Evolutionary conservation across 2,888 invertebrate genomes (phyloP).

Genomic region (Pycnomerus fuliginosus): DNA sequence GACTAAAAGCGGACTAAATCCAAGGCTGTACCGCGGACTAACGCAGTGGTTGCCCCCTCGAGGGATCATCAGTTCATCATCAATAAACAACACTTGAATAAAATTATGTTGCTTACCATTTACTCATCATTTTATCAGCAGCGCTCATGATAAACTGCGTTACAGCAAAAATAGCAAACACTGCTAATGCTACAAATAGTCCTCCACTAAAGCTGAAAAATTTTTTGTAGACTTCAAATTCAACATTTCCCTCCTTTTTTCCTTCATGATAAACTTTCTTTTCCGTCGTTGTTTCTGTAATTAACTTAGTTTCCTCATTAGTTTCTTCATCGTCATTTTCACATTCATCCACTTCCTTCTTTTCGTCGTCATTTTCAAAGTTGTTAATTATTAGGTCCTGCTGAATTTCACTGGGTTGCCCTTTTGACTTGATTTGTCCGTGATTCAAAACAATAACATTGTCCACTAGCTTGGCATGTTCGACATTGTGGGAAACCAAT

Average conservation of each 20-base stretch:
- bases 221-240: constrained; percentile 36
- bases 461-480: constrained; percentile 26
- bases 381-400: constrained; percentile 31
- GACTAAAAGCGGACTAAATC: too few relatives aligned
- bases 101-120: constrained; percentile 35
- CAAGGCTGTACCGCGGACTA: too few relatives aligned
- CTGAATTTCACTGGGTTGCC: constrained; percentile 31
- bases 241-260: constrained; percentile 39
- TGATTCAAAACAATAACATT: constrained; percentile 32
- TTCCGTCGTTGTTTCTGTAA: constrained; percentile 2
- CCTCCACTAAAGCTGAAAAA: constrained; percentile 43
- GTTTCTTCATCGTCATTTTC: constrained; percentile 23
- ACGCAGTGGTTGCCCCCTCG: too few relatives aligned
- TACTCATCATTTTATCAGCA: constrained; percentile 38
- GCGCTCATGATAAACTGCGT: constrained; percentile 34
- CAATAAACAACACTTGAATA: constrained; percentile 46
- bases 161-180: constrained; percentile 32
- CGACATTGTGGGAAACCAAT: constrained; percentile 30
- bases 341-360: constrained; percentile 4
- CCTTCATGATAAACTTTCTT: constrained; percentile 37
- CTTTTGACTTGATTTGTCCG: constrained; percentile 32
- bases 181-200: constrained; percentile 32
- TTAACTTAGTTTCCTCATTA: constrained; percentile 19
- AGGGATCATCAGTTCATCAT: constrained; percentile 41
- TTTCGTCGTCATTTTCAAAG: constrained; percentile 25